Base-by-base conservation (phyloP, 2,113 vertebrate genomes). In the Phalacrocorax carbo region DNA sequence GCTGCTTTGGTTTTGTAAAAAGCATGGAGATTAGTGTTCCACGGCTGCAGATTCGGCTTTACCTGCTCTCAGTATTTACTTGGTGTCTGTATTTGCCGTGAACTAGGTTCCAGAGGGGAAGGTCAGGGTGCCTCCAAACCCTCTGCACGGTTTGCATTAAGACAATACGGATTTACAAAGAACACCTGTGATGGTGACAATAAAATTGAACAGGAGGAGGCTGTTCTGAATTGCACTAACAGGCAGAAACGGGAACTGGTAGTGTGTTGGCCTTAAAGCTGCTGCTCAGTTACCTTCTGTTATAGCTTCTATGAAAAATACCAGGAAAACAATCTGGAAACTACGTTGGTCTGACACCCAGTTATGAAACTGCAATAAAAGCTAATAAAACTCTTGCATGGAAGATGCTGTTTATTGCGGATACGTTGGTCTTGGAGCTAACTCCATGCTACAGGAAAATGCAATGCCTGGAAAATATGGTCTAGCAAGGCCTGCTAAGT, bases 101-200 rank as follows among this genome's bases (percentile, higher is more conserved):
- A 66, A 70, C 10, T 62, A 62, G 44, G 17, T 40, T 60, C 21
- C 8, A 69, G 38, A 64, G 19, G 20, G 5, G 27, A 82, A 72
- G 12, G 29, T 75, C 46, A n/a, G 19, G 76, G 13, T 65, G n/a
- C n/a, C 18, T 49, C 19, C 36, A 79, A 40, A 40, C 38, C 16
- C 13, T 61, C 19, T 72, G 22, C 23, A 21, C 61, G 16, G 40
- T 79, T 46, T 76, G 6, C 25, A 6, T 71, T 70, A 85, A 76
- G 23, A 40, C 29, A 85, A 30, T 7, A 42, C 5, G 77, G 38
- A 69, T 27, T 48, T 29, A 10, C 7, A 34, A 61, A 66, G 38
- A 55, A 4, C 0, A 0, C 2, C 7, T 44, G 9, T 71, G 52
- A 30, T 54, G n/a, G 5, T 68, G 29, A 51, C 25, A 64, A 21